phyloP scores from a whole-genome alignment of 2,888 invertebrate genomes.

The Drosophila monieri region DNA sequence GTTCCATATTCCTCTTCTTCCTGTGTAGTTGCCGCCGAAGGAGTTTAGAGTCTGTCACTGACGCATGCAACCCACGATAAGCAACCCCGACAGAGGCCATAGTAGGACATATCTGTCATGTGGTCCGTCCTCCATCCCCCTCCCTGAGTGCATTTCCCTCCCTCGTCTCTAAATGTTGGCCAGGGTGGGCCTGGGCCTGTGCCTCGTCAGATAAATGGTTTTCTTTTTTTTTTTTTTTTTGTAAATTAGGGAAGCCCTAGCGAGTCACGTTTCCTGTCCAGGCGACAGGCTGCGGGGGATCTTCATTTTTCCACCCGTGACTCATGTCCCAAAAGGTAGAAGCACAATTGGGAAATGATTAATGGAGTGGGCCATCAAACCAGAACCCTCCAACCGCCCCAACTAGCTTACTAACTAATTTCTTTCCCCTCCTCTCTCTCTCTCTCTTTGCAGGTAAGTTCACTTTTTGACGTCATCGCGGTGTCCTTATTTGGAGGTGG shows the following conservation, averaged over 20 bases:
- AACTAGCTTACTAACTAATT: conserved; percentile 13
- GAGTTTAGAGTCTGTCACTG: conserved; percentile 29
- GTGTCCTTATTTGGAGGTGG: conserved; percentile 58
- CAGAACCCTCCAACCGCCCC: conserved; percentile 1
- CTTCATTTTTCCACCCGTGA: conserved; percentile 19
- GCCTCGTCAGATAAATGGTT: conserved; percentile 25
- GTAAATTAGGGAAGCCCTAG: conserved; percentile 55
- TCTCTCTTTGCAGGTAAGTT: conserved; percentile 26
- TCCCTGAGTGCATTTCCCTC: conserved; percentile 25
- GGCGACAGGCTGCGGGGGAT: conserved; percentile 2
- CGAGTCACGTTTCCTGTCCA: conserved; percentile 39
- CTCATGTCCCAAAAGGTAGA: conserved; percentile 9
- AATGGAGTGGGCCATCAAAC: conserved; percentile 12
- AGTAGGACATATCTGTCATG: conserved; percentile 45
- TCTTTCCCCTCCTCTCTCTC: not conserved
- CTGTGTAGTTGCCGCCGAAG: conserved; percentile 11
- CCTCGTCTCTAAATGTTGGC: conserved; percentile 23
- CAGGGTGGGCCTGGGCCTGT: conserved; percentile 20
- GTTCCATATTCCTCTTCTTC: not conserved
- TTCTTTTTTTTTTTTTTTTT: no score
- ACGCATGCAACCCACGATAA: conserved; percentile 50
- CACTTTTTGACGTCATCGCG: conserved; percentile 17
- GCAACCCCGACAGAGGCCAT: conserved; percentile 49
- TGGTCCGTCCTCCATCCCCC: conserved; percentile 27
- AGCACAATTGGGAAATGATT: conserved; percentile 23